These are phyloP conservation scores for Chrysocyon brachyurus DNA, from an alignment of 2,797 vertebrate genomes.

Conservation along the genomic window DNA sequence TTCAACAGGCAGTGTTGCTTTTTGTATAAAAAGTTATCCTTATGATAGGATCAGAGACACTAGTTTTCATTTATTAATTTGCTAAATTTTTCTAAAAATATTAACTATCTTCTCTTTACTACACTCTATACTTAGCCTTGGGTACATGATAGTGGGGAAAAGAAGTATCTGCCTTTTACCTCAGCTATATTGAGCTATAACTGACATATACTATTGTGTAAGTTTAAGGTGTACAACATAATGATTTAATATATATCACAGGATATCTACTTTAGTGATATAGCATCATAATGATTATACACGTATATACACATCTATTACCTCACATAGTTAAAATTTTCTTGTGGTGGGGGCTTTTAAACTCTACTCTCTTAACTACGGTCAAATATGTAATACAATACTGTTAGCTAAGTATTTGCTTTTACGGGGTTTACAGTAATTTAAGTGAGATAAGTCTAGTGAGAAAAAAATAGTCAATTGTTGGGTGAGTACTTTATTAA, in stretches of 20 bases:
- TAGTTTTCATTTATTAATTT: not conserved
- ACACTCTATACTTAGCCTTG: not conserved
- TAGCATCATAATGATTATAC: not conserved
- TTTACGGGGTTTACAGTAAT: not conserved
- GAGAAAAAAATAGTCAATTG: not conserved
- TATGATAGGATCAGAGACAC: not conserved
- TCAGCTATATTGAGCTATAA: not conserved
- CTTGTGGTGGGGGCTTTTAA: not conserved
- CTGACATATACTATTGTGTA: not conserved
- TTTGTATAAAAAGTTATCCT: not conserved
- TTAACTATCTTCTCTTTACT: not conserved
- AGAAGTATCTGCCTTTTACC: not conserved
- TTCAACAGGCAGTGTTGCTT: not conserved
- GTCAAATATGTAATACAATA: not conserved
- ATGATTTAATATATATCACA: not conserved
- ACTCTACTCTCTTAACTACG: not conserved
- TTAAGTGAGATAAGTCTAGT: not conserved
- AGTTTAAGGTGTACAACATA: not conserved
- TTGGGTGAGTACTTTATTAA: not conserved
- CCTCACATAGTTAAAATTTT: not conserved
- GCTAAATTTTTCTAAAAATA: constrained; percentile 3
- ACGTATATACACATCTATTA: not conserved
- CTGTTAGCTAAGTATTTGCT: not conserved
- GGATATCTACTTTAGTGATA: not conserved
- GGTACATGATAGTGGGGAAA: not conserved